phyloP scores from a whole-genome alignment of 2,888 invertebrate species.

The Ectemnius cavifrons region DNA sequence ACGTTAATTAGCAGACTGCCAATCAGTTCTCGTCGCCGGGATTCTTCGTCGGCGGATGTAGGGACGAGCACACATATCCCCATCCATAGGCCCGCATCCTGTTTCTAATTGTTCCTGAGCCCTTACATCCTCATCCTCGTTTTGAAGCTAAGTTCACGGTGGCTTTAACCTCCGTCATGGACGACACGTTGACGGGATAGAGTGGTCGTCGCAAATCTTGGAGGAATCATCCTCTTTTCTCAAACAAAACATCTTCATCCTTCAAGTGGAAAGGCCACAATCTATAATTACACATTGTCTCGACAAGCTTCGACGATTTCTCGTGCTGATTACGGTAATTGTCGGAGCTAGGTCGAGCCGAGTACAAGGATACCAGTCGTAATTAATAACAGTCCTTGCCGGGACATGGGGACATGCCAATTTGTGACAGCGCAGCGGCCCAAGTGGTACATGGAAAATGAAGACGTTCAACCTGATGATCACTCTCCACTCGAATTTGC shows the following conservation, averaged over 20 bases:
- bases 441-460: too few species aligned
- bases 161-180: conserved; percentile 44
- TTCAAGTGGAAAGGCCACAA: too few species aligned
- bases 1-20: conserved; percentile 69
- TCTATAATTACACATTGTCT: too few species aligned
- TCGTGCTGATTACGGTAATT: conserved; percentile 53
- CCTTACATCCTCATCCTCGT: conserved; percentile 49
- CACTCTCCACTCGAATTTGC: too few species aligned
- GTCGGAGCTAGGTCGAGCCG: conserved; percentile 24
- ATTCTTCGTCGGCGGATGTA: conserved; percentile 63
- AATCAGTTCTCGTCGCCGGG: conserved; percentile 72
- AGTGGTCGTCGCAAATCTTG: not conserved
- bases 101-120: conserved; percentile 61
- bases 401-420: conserved; percentile 42
- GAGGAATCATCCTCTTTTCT: too few species aligned
- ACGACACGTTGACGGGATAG: not conserved
- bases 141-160: conserved; percentile 55
- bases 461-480: too few species aligned
- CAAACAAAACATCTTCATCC: too few species aligned
- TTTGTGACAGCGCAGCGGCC: conserved; percentile 35
- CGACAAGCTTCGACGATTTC: too few species aligned
- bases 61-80: conserved; percentile 48
- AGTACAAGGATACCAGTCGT: conserved; percentile 22
- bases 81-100: conserved; percentile 67
- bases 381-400: conserved; percentile 50